A percentile compares a stretch with the other conserved stretches of the same genome.
These are phyloP conservation scores for Xiphophorus hellerii DNA, from an alignment of 2,113 vertebrate species.

Conservation along the genomic window DNA sequence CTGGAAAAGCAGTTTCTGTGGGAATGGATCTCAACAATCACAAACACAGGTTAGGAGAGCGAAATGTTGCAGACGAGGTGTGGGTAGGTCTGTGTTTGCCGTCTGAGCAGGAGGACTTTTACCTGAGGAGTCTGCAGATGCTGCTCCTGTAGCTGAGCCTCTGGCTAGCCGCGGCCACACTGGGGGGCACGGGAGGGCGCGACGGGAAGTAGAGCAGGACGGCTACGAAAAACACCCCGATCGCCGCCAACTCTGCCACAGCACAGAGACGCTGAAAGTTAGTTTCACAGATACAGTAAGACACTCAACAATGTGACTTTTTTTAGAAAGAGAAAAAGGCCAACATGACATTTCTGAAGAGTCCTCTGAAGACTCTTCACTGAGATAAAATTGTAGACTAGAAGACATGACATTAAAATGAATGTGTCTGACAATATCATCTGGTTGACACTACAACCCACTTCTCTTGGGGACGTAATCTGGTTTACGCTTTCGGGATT, in stretches of 20 bases:
- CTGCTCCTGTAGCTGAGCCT: conserved; percentile 93
- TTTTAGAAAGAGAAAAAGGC: conserved; percentile 24
- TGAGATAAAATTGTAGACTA: neutral
- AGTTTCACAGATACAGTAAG: conserved; percentile 2
- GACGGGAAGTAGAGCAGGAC: conserved; percentile 93
- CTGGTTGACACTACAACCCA: neutral
- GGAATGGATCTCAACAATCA: conserved; percentile 6
- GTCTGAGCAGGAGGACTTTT: conserved; percentile 20
- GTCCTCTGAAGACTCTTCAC: neutral
- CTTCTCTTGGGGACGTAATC: neutral
- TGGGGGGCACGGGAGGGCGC: conserved; percentile 92
- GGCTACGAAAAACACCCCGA: conserved; percentile 86
- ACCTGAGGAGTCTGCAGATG: conserved; percentile 93
- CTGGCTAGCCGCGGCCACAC: conserved; percentile 94
- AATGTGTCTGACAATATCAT: neutral
- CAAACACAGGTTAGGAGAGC: neutral
- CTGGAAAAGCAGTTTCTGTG: neutral
- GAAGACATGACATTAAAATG: neutral
- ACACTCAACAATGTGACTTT: conserved; percentile 25
- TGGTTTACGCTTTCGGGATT: too few relatives aligned
- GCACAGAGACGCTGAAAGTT: conserved; percentile 27
- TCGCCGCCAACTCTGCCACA: conserved; percentile 86
- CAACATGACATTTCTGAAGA: conserved; percentile 4
- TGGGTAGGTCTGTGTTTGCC: neutral
- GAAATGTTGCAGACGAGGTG: neutral